Evolutionary conservation across 2,797 vertebrate species (phyloP), one percentile per base, ranked within the genome.

Genomic region (Falco concolor): DNA sequence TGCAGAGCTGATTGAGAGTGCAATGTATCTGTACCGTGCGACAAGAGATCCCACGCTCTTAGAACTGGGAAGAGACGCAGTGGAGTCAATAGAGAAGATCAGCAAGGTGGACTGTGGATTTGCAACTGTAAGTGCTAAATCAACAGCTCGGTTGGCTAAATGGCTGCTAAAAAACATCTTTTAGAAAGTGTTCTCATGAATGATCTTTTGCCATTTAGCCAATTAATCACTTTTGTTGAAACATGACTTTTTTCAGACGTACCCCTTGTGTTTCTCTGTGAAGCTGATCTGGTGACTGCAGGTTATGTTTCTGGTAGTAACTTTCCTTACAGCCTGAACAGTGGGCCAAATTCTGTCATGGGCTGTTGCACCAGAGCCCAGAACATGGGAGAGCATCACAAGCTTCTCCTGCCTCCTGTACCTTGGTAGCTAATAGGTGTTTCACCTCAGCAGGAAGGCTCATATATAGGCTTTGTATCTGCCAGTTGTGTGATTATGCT

Each of bases 11-110:
- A 99, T 99, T 12, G 99, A 99, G 96, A 99, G 99, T 0, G 99
- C 99, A 1, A 99, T 99, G 99, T 99, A 99, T 94, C 98, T 99
- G 96, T 99, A 99, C 96, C 98, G 98, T 59, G 99, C 99, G 9
- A 99, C 99, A 0, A 98, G 98, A 45, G 99, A 99, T 94, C 99
- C 99, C 92, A 98, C 97, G 0, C 99, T 99, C 69, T 96, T 99
- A 61, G 99, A 99, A 94, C 97, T 99, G 25, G 99, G 99, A 54
- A 98, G 99, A 57, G 99, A 99, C 2, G 99, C 98, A 2, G 97
- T 99, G 81, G 99, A 99, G 96, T 99, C 99, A 56, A 99, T 99
- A 6, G 99, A 99, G 95, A 99, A 97, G 94, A 99, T 99, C 97
- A 98, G 98, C 97, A 98, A 98, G 86, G 99, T 99, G 70, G 98